These are phyloP conservation scores for Cryptocheilus praepositus DNA, from an alignment of 2,888 invertebrate species.

Conservation along the genomic window DNA sequence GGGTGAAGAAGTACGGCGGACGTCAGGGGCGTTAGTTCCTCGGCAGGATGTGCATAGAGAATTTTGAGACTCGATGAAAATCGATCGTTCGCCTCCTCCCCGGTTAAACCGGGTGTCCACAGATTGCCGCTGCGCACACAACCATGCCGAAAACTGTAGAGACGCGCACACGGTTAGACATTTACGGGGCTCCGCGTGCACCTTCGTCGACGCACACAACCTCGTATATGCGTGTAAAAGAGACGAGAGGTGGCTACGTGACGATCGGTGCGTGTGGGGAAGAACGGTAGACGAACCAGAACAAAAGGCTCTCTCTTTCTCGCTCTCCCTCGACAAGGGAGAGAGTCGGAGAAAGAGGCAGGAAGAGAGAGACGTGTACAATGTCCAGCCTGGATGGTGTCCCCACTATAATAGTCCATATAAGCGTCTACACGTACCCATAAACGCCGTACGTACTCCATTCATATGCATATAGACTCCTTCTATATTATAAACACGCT, in stretches of 20 bases:
- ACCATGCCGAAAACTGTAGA: slow-evolving; percentile 3
- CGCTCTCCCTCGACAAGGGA: no score
- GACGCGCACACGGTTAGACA: background rate
- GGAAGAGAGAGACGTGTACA: background rate
- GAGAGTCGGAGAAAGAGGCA: slow-evolving; percentile 2
- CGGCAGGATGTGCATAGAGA: slow-evolving; percentile 45
- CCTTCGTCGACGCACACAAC: background rate
- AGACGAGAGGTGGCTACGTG: slow-evolving; percentile 40
- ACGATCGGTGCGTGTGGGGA: slow-evolving; percentile 46
- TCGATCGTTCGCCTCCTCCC: slow-evolving; percentile 45
- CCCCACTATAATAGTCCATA: background rate
- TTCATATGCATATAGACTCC: no score
- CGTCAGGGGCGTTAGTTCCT: slow-evolving; percentile 34
- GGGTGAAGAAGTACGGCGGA: slow-evolving; percentile 19
- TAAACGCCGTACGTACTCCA: no score
- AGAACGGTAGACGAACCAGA: slow-evolving; percentile 52
- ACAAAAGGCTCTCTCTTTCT: slow-evolving; percentile 35
- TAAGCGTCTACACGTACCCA: background rate
- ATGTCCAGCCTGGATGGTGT: background rate
- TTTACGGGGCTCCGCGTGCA: background rate
- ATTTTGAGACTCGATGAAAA: slow-evolving; percentile 57
- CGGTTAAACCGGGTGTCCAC: slow-evolving; percentile 59
- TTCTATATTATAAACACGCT: no score
- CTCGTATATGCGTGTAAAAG: slow-evolving; percentile 23
- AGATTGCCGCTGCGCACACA: slow-evolving; percentile 49